These are phyloP conservation scores for Baronia brevicornis DNA, from an alignment of 2,888 invertebrate species.

Conservation along the genomic window DNA sequence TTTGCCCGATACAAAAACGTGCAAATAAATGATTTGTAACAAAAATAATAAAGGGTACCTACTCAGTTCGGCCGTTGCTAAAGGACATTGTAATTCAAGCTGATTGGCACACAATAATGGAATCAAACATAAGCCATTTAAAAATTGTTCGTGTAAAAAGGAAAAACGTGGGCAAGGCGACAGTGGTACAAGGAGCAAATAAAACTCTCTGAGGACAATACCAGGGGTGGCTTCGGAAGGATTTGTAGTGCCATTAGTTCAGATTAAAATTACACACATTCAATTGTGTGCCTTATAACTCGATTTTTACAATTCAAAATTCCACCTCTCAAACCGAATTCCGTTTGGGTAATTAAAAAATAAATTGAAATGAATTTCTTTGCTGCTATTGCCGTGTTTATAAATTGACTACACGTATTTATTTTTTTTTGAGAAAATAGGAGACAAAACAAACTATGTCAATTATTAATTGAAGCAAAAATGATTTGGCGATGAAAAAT, in stretches of 20 bases:
- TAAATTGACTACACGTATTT: constrained; percentile 21
- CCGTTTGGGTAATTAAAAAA: constrained; percentile 44
- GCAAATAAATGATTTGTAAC: constrained; percentile 64
- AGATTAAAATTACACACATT: constrained; percentile 5
- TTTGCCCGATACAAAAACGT: constrained; percentile 53
- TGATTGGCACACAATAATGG: constrained; percentile 76
- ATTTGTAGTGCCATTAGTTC: constrained; percentile 70
- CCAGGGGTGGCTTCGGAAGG: constrained; percentile 56
- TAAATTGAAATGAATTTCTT: constrained; percentile 40
- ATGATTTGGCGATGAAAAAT: no score
- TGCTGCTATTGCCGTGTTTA: constrained; percentile 39
- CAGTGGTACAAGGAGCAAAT: constrained; percentile 61
- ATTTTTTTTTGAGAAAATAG: constrained; percentile 17
- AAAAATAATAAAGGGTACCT: constrained; percentile 63
- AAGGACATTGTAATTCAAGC: constrained; percentile 74
- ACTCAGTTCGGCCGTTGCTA: constrained; percentile 62
- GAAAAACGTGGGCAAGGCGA: constrained; percentile 55
- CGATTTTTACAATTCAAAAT: constrained; percentile 12
- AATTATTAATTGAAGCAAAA: no score
- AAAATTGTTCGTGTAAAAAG: constrained; percentile 71
- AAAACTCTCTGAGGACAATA: constrained; percentile 63
- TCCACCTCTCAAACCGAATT: neutral
- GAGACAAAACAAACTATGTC: constrained; percentile 12
- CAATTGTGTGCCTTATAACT: constrained; percentile 9
- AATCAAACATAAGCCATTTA: constrained; percentile 73